Percentiles rank a stretch among this genome's conserved stretches.
These are phyloP conservation scores for Vipera latastei DNA, from an alignment of 2,797 vertebrate genomes.

Conservation along the genomic window DNA sequence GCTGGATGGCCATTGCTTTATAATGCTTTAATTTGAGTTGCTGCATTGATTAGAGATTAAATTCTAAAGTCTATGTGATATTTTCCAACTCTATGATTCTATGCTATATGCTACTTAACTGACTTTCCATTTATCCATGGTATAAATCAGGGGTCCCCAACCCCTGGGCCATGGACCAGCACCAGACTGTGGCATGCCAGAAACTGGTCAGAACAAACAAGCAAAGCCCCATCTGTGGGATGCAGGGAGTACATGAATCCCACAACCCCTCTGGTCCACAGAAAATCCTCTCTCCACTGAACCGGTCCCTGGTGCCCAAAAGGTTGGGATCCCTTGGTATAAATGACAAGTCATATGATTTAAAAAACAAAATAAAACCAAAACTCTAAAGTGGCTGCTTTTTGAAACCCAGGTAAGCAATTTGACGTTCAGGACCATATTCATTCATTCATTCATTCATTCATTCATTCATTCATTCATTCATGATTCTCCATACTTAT, in stretches of 20 bases:
- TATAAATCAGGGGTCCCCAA: too few species aligned
- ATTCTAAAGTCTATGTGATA: neutral
- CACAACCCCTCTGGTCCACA: too few species aligned
- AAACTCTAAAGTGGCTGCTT: neutral
- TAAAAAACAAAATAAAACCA: neutral
- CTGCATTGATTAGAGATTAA: neutral
- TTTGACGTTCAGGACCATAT: neutral
- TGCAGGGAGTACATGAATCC: too few species aligned
- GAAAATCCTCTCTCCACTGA: too few species aligned
- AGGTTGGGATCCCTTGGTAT: neutral
- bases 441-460: neutral
- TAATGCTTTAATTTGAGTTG: neutral
- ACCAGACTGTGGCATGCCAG: too few species aligned
- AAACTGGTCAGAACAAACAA: too few species aligned
- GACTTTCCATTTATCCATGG: neutral
- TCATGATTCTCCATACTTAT: neutral
- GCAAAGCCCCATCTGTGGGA: too few species aligned
- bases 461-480: neutral
- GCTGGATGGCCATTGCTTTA: neutral
- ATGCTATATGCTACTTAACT: neutral
- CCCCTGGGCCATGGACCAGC: too few species aligned
- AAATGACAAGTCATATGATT: neutral
- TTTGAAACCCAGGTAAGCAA: neutral
- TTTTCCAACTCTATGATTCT: neutral
- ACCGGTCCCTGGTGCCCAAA: too few species aligned